Evolutionary conservation across 2,888 invertebrate species (phyloP), one percentile per base, ranked within the genome.

Genomic region (Lasioglossum morio): DNA sequence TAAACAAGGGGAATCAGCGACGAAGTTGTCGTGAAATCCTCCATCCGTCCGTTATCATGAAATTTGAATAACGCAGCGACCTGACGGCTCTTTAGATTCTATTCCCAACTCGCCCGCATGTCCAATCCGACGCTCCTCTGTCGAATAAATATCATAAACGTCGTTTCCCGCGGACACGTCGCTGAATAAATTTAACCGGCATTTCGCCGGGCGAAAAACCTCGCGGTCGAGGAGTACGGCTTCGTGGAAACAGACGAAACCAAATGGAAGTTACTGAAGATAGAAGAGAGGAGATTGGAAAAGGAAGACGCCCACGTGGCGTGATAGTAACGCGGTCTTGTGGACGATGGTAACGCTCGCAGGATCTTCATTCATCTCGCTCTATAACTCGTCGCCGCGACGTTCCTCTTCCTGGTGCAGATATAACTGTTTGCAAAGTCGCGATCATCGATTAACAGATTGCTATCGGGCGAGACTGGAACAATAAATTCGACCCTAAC

Each of bases 221-320:
- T 40, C 40, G 27, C 27, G 46, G 16, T 30, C 63, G 74, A 46
- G 10, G 79, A 57, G 46, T 69, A 63, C 69, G 40, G 30, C 57
- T 75, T 78, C 80, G 74, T 66, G 63, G 85, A 79, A 53, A 57
- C 74, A 70, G 57, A 78, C 73, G 75, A 30, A 83, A 69, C 80
- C 72, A 82, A 88, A 87, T 87, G 85, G 85, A 88, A 85, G 69
- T 88, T 85, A 81, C 85, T 80, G 70, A 87, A 88, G 87, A 88
- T 87, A 87, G 80, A 85, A 81, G 83, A 70, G 40, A 72, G 69
- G 60, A 79, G 87, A 88, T 87, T 86, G 82, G 73, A 23, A 66
- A 48, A 80, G 80, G 82, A 88, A 82, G 77, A 88, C 88, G 88
- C 88, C 88, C 85, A 88, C 88, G 88, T 87, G 88, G 53, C 63